Percentiles rank a stretch among this genome's conserved stretches.
These are phyloP conservation scores for Drosophila sordidula DNA, from an alignment of 2,888 invertebrate genomes.

Conservation along the genomic window DNA sequence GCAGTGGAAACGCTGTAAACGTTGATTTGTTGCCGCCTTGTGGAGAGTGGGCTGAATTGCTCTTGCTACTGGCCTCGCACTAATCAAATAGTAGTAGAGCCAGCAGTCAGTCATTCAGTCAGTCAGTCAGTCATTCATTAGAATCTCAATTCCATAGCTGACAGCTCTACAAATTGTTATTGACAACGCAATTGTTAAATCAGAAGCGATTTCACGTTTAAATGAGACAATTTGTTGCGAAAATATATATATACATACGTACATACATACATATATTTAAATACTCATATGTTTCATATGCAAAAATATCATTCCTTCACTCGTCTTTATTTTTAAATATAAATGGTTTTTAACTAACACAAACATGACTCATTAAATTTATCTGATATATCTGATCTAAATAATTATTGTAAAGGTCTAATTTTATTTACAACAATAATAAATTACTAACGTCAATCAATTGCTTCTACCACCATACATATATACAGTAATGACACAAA, in stretches of 20 bases:
- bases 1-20: constrained; percentile 26
- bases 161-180: constrained; percentile 76
- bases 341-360: no score
- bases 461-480: no score
- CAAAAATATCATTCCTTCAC: not conserved
- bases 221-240: constrained; percentile 65
- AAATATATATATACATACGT: constrained; percentile 1
- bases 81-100: constrained; percentile 66
- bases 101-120: constrained; percentile 33
- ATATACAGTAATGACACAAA: no score
- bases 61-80: constrained; percentile 64
- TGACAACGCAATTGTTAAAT: constrained; percentile 81
- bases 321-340: no score
- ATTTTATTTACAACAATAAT: no score
- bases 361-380: no score
- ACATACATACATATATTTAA: not conserved
- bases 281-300: no score
- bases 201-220: constrained; percentile 77
- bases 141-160: constrained; percentile 74
- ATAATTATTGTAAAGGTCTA: no score
- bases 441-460: no score
- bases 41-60: constrained; percentile 25
- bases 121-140: constrained; percentile 68
- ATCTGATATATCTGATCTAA: no score
- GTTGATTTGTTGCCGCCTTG: constrained; percentile 24